Evolutionary conservation across 2,797 vertebrate species (phyloP).

Genomic region (Acanthornis magna): DNA sequence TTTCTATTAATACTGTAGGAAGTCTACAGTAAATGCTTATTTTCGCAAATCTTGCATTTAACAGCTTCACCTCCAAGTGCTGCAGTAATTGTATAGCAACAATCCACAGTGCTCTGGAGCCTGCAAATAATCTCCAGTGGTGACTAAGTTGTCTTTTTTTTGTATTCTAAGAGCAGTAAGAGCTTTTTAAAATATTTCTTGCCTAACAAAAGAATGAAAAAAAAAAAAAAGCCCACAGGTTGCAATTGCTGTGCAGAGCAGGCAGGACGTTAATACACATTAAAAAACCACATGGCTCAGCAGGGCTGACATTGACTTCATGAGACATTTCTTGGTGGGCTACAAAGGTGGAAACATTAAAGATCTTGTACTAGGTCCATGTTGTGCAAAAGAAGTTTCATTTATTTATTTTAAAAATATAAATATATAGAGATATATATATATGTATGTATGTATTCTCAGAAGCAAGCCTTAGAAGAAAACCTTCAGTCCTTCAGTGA

Average conservation of each 20-base stretch:
- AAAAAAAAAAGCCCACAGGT: not conserved
- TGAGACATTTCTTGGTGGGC: not conserved
- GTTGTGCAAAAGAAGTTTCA: not conserved
- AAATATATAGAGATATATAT: not conserved
- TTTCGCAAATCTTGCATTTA: conserved; percentile 7
- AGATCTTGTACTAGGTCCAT: not conserved
- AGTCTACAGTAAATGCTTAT: not conserved
- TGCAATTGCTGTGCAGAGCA: not conserved
- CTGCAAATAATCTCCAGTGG: conserved; percentile 11
- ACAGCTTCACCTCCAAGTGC: not conserved
- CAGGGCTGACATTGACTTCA: not conserved
- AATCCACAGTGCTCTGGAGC: not conserved
- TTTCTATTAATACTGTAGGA: not conserved
- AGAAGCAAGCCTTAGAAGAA: not conserved
- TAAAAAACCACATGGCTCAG: conserved; percentile 14
- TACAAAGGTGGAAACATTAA: not conserved
- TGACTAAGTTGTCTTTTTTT: not conserved
- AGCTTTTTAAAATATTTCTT: conserved; percentile 22
- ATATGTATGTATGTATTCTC: not conserved
- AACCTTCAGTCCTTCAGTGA: not conserved
- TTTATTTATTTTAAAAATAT: not conserved
- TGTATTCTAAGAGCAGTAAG: conserved; percentile 1
- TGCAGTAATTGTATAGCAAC: conserved; percentile 25
- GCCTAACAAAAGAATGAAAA: not conserved
- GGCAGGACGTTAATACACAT: conserved; percentile 39